Base-by-base conservation (phyloP, 2,113 vertebrate genomes). In the Psilopogon haemacephalus region DNA sequence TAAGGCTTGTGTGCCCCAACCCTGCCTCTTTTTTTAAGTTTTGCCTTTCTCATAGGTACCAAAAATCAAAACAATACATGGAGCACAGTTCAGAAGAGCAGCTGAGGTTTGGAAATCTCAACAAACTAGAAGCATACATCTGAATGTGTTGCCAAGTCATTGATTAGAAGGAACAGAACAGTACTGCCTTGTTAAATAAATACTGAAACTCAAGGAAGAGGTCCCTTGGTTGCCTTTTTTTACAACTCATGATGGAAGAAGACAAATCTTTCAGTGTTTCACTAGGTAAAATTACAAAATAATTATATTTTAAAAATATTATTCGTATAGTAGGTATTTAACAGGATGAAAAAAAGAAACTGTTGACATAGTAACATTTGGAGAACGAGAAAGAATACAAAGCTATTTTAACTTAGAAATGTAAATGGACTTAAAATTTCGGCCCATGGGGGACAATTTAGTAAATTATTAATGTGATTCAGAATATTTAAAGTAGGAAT, bases 381-480 rank as follows among this genome's bases (percentile, higher is more conserved):
- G 17, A 78, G 19, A 18, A 15, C 26, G 68, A 33, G 24, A 90
- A 37, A 73, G 13, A 76, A 85, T 52, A 62, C 6, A 68, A 64
- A 72, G 11, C 26, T 26, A 46, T 27, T 37, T 60, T 79, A 90
- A 77, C 26, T 93, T 42, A 90, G 33, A 77, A 0, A 0, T 44
- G 60, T 19, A 90, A 91, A 94, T 48, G 18, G 32, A 77, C 37
- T 54, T 91, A 70, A 62, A 90, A 93, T 67, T 88, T 86, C 89
- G 77, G 86, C 20, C 12, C n/a, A 46, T 4, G 24, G 30, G n/a
- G 91, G n/a, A 81, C 18, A 94, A 86, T 90, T 90, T 33, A 77
- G 26, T 68, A 71, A 86, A 56, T 80, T 74, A 69, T 76, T 80
- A 73, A 77, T 27, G 9, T 46, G 38, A 4, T 48, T 64, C 76